These are phyloP conservation scores for Cervus canadensis DNA, from an alignment of 2,113 vertebrate species.

Conservation along the genomic window DNA sequence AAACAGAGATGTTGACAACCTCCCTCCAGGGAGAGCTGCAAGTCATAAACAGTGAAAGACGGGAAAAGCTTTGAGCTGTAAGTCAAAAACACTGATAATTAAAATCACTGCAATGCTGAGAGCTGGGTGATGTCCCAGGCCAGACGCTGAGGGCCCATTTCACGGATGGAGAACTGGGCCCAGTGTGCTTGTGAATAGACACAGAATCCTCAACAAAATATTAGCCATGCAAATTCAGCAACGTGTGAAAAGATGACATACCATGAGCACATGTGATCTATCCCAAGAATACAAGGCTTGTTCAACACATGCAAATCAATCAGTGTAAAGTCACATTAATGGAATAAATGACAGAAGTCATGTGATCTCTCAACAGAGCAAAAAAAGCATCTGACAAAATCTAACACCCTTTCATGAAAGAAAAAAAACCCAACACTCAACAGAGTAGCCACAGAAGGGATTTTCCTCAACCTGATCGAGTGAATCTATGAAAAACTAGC, in stretches of 20 bases:
- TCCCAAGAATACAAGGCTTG: background rate
- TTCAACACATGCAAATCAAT: background rate
- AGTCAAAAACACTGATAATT: background rate
- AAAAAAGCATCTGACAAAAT: background rate
- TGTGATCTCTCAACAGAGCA: background rate
- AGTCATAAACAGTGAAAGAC: rapidly evolving
- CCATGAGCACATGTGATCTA: background rate
- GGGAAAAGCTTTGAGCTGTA: background rate
- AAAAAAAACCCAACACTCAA: background rate
- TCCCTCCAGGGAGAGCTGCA: background rate
- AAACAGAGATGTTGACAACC: background rate
- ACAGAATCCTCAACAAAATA: background rate
- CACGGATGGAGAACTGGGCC: background rate
- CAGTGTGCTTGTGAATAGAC: background rate
- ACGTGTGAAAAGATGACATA: background rate
- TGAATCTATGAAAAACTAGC: background rate
- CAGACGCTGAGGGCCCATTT: background rate
- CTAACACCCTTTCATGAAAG: background rate
- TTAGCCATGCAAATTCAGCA: background rate
- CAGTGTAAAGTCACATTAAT: too few relatives aligned
- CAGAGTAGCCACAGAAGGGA: background rate
- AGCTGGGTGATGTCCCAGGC: background rate
- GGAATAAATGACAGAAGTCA: background rate
- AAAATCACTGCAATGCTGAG: background rate
- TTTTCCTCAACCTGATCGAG: background rate